Base-by-base conservation (phyloP, 2,888 invertebrate genomes). In the Scaptomyza polygonia region DNA sequence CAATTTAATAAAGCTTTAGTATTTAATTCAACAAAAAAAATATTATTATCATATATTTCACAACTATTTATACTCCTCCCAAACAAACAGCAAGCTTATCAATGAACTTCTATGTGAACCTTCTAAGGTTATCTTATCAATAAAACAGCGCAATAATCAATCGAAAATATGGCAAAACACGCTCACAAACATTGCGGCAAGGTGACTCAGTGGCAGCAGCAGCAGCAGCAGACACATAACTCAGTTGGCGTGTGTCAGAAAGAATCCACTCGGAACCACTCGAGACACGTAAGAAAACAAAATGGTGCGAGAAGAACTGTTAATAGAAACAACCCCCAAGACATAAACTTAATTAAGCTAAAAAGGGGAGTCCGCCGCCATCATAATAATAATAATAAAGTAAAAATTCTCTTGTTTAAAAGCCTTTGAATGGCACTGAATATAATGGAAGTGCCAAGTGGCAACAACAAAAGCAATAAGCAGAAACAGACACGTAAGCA, bases 401-500 rank as follows among this genome's bases (percentile, higher is more conserved):
- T 9, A 39, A 16, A 16, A 58, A 70, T 75, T 75, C 71, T 55
- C 58, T 70, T 61, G 54, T 55, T 66, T 42, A 75, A 66, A 53
- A 52, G 25, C 58, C 34, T 39, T 14, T 18, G 49, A 68, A 77
- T 69, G 75, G 67, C 82, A 84, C 77, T 77, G 86, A 81, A 81
- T 79, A 71, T 75, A 79, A 79, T 82, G 65, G 59, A 79, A 79
- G 79, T 67, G 79, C 68, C 70, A 77, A 55, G 54, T 30, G 57
- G 36, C 54, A 67, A 52, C 55, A 63, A 55, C 55, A 57, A 54
- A 6, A 56, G 34, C 39, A 58, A 55, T 42, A 29, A 53, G 9
- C 55, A 49, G 21, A 42, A 48, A 39, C 52, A 72, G 67, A 71
- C 86, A 81, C 84, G 78, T 78, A 86, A 86, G 86, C 73, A 84